phyloP scores from a whole-genome alignment of 2,888 invertebrate species.

The Phengaris arion region DNA sequence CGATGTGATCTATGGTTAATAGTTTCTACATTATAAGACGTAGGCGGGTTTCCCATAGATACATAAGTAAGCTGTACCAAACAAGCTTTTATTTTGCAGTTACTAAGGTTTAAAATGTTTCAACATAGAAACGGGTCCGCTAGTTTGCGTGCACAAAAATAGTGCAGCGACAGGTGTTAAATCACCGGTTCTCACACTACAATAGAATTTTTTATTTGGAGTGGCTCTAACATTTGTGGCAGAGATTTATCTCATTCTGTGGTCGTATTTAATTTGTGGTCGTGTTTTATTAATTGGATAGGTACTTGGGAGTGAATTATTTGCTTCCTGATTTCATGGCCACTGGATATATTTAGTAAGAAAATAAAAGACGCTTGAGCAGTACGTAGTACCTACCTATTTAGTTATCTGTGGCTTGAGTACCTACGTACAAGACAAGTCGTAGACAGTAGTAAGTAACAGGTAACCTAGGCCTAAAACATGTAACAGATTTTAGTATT shows the following conservation, averaged over 20 bases:
- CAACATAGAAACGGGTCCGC: slow-evolving; percentile 3
- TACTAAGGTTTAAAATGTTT: neutral
- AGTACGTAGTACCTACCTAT: too few relatives aligned
- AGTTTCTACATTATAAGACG: neutral
- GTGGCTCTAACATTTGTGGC: slow-evolving; percentile 24
- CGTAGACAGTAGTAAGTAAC: too few relatives aligned
- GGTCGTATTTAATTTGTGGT: neutral
- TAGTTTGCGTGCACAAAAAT: slow-evolving; percentile 32
- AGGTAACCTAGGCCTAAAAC: too few relatives aligned
- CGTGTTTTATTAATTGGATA: slow-evolving; percentile 19
- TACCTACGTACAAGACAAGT: too few relatives aligned
- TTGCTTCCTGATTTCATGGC: neutral
- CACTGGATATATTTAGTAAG: neutral
- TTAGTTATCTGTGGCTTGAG: too few relatives aligned
- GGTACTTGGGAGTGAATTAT: too few relatives aligned
- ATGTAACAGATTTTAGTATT: too few relatives aligned
- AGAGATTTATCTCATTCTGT: slow-evolving; percentile 11
- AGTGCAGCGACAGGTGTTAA: slow-evolving; percentile 36
- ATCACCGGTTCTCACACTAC: slow-evolving; percentile 36
- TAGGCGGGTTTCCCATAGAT: slow-evolving; percentile 2
- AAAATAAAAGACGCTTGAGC: neutral
- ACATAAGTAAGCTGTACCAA: neutral
- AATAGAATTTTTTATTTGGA: slow-evolving; percentile 36
- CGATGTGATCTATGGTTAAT: neutral
- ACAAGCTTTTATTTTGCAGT: neutral